These are phyloP conservation scores for Setipinna tenuifilis DNA, from an alignment of 2,797 vertebrate genomes.

Conservation along the genomic window DNA sequence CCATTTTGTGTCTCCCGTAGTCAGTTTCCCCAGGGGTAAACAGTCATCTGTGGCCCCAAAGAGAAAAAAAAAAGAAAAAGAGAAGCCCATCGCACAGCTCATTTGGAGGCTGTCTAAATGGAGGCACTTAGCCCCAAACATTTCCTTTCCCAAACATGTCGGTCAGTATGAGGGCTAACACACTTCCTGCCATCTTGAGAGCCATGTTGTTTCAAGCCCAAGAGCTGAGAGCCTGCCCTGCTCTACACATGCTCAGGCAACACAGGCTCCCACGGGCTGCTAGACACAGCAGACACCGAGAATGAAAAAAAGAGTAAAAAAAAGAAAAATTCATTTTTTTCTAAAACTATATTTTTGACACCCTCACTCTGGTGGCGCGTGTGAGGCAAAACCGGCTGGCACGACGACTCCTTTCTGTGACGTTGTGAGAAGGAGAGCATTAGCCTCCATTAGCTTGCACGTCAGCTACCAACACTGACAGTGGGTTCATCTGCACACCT, in stretches of 20 bases:
- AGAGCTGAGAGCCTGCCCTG: neutral
- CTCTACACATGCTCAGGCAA: neutral
- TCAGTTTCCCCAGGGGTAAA: slow-evolving; percentile 44
- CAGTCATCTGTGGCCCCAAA: neutral
- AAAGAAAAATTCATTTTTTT: neutral
- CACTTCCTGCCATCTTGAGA: slow-evolving; percentile 39
- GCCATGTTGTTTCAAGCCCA: slow-evolving; percentile 27
- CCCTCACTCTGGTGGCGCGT: neutral
- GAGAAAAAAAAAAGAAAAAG: neutral
- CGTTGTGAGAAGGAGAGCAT: neutral
- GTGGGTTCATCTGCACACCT: slow-evolving; percentile 2
- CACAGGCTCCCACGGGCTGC: neutral
- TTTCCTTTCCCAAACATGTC: slow-evolving; percentile 20
- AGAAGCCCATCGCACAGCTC: neutral
- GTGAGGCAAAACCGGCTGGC: neutral
- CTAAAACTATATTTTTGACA: neutral
- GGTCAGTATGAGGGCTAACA: slow-evolving; percentile 33
- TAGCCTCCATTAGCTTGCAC: neutral
- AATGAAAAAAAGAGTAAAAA: neutral
- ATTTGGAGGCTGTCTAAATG: slow-evolving; percentile 24
- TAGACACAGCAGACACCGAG: neutral
- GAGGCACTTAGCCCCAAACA: slow-evolving; percentile 27
- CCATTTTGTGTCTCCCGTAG: slow-evolving; percentile 39
- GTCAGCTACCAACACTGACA: neutral
- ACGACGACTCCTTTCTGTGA: neutral